Conservation (phyloP, 2,113 vertebrate genomes). For the Mirza zaza region DNA sequence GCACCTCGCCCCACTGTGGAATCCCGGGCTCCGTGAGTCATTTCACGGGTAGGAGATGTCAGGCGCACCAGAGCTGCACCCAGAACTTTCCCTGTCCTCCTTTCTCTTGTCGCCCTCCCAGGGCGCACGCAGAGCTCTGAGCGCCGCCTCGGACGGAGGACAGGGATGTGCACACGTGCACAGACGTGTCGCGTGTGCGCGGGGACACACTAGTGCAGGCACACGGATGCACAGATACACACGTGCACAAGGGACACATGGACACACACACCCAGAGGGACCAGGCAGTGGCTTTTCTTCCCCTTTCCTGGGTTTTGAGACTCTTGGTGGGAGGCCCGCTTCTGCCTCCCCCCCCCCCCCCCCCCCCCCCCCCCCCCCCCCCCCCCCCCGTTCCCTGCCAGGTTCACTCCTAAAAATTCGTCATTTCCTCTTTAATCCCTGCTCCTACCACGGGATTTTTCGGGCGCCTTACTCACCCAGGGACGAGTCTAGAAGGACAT, state of each 20-base stretch:
- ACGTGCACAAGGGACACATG: too few relatives aligned
- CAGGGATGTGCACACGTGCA: accelerated
- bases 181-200: not conserved
- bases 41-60: not conserved
- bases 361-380: not conserved
- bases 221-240: too few relatives aligned
- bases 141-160: not conserved
- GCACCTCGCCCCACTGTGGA: not conserved
- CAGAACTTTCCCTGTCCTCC: too few relatives aligned
- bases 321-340: not conserved
- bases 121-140: not conserved
- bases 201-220: not conserved
- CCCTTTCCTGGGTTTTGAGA: not conserved
- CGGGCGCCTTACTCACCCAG: not conserved
- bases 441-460: not conserved
- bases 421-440: not conserved
- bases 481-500: not conserved
- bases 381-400: not conserved
- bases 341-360: not conserved
- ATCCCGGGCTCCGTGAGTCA: not conserved
- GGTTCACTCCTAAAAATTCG: not conserved
- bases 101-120: not conserved
- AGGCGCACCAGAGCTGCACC: not conserved
- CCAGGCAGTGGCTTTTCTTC: not conserved
- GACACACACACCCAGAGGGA: not conserved